A percentile compares a stretch with the other conserved stretches of the same genome.
Evolutionary conservation across 2,797 vertebrate species (phyloP).

Genomic region (Acropternis orthonyx): DNA sequence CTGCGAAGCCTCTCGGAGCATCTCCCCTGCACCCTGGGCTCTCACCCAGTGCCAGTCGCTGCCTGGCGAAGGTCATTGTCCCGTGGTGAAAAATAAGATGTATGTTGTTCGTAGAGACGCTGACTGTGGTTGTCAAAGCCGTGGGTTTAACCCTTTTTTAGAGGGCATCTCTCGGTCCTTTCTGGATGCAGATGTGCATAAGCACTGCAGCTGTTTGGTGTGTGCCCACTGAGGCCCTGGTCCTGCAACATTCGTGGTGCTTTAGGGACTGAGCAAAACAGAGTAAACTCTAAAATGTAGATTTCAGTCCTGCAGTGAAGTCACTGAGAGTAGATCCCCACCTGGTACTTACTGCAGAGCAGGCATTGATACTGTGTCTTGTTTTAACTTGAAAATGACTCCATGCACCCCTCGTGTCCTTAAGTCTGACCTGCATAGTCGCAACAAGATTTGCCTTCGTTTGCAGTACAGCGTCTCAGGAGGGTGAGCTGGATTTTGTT

Average conservation of each 20-base stretch:
- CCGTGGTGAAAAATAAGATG: rapidly evolving
- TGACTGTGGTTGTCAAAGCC: not conserved
- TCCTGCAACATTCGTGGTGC: rapidly evolving
- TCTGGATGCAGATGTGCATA: not conserved
- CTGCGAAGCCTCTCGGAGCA: not conserved
- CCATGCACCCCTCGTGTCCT: rapidly evolving
- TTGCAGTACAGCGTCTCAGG: not conserved
- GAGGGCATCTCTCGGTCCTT: not conserved
- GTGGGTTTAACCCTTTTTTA: rapidly evolving
- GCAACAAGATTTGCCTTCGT: not conserved
- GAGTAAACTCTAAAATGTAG: not conserved
- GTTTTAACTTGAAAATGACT: not conserved
- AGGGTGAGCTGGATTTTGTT: not conserved
- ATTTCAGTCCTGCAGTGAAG: not conserved
- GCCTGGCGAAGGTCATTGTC: not conserved
- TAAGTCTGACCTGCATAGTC: not conserved
- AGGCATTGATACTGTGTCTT: not conserved
- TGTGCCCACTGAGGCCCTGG: not conserved
- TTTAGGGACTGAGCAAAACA: not conserved
- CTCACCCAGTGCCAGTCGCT: rapidly evolving
- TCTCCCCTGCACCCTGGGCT: not conserved
- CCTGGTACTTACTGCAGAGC: not conserved
- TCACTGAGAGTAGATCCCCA: not conserved
- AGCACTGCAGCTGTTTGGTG: not conserved
- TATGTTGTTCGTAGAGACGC: rapidly evolving